Evolutionary conservation across 2,797 vertebrate species (phyloP).

Genomic region (Thripadectes ignobilis): DNA sequence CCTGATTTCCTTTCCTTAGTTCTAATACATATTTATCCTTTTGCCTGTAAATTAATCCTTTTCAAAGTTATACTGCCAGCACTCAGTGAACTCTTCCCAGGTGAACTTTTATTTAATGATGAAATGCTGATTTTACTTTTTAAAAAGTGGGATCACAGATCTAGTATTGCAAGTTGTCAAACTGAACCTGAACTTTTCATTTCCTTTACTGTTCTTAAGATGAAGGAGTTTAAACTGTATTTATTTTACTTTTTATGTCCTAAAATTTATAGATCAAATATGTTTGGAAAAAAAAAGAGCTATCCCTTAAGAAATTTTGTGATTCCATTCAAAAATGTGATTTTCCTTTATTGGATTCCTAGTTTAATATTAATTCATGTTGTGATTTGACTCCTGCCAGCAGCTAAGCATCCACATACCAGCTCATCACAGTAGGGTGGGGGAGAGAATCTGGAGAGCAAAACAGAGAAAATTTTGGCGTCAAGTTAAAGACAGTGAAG

Average conservation of each 20-base stretch:
- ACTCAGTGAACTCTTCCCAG: neutral
- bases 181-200: neutral
- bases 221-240: neutral
- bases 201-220: neutral
- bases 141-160: neutral
- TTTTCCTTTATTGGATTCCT: slow-evolving; percentile 49
- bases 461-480: neutral
- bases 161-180: neutral
- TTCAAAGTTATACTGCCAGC: neutral
- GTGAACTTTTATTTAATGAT: neutral
- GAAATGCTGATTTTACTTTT: neutral
- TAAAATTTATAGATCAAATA: slow-evolving; percentile 19
- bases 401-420: neutral
- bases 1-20: neutral
- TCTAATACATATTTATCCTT: neutral
- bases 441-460: neutral
- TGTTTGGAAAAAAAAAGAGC: neutral
- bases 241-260: slow-evolving; percentile 4
- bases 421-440: accelerated
- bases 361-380: slow-evolving; percentile 21
- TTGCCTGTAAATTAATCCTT: neutral
- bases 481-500: neutral
- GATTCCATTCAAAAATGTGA: slow-evolving; percentile 27
- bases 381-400: neutral
- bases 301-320: slow-evolving; percentile 12